Evolutionary conservation across 2,888 invertebrate species (phyloP).

Genomic region (Calameuta filiformis): DNA sequence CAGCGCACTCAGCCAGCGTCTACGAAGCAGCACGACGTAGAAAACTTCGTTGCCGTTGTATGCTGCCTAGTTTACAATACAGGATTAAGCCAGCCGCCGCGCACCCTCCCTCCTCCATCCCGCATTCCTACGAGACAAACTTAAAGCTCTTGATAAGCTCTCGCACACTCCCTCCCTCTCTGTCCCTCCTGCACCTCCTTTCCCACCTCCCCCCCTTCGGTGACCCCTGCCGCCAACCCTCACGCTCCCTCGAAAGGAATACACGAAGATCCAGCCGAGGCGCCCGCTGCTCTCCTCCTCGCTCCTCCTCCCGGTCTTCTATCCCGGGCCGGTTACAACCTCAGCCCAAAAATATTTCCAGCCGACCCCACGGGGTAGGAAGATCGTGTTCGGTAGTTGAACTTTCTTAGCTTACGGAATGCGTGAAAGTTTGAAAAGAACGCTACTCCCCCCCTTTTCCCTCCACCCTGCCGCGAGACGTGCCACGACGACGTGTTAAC

Average conservation of each 20-base stretch:
- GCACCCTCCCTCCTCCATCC: constrained; percentile 22
- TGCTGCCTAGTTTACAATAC: constrained; percentile 60
- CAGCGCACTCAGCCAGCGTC: background rate
- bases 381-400: background rate
- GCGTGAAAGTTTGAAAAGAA: background rate
- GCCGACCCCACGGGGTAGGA: background rate
- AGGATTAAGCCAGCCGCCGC: constrained; percentile 54
- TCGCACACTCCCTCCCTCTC: constrained; percentile 32
- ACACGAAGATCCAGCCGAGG: constrained; percentile 23
- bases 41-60: constrained; percentile 54
- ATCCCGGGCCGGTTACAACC: constrained; percentile 1
- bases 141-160: constrained; percentile 61
- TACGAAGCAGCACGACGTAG: constrained; percentile 30
- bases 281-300: constrained; percentile 33
- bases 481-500: background rate
- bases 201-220: background rate
- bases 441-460: no score
- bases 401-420: background rate
- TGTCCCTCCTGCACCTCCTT: constrained; percentile 15
- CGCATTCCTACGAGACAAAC: constrained; percentile 46
- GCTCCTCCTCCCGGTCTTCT: constrained; percentile 14
- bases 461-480: background rate
- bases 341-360: constrained; percentile 8
- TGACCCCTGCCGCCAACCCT: background rate
- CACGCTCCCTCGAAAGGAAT: no score